Percentiles rank a stretch among this genome's conserved stretches.
These are phyloP conservation scores for Bambusicola thoracicus DNA, from an alignment of 2,113 vertebrate genomes.

Conservation along the genomic window DNA sequence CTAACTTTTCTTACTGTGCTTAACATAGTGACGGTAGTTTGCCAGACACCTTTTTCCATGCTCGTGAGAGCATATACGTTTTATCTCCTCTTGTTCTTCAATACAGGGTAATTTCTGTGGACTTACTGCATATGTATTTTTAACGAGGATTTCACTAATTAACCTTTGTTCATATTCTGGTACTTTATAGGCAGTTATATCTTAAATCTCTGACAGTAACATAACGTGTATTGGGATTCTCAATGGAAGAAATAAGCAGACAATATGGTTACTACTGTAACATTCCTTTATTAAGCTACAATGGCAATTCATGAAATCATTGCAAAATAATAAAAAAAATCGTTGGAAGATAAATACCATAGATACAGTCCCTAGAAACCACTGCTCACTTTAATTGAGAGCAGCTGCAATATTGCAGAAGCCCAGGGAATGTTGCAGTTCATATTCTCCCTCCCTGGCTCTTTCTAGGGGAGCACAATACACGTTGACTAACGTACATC, in stretches of 20 bases:
- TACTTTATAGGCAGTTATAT: constrained; percentile 1
- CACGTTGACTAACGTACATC: neutral
- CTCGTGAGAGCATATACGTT: neutral
- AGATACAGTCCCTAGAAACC: constrained; percentile 44
- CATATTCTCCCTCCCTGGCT: constrained; percentile 10
- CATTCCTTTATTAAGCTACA: constrained; percentile 33
- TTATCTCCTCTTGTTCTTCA: neutral
- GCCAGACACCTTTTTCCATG: neutral
- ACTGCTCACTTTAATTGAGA: constrained; percentile 59
- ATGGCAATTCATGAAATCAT: constrained; percentile 42
- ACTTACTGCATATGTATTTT: neutral
- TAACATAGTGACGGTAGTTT: neutral
- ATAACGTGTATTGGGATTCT: neutral
- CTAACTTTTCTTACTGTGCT: neutral
- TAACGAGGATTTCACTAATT: neutral
- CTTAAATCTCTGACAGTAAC: constrained; percentile 12
- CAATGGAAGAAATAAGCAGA: constrained; percentile 7
- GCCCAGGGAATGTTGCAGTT: constrained; percentile 34
- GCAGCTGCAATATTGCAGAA: constrained; percentile 64
- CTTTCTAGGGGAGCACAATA: constrained; percentile 16
- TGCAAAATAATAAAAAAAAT: constrained; percentile 35
- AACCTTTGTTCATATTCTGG: neutral
- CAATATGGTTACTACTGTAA: constrained; percentile 27
- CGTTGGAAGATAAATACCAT: constrained; percentile 51
- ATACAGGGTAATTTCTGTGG: neutral